Evolutionary conservation across 1,140 invertebrate genomes (phyloP).

Genomic region (Plectrocnemia conspersa): DNA sequence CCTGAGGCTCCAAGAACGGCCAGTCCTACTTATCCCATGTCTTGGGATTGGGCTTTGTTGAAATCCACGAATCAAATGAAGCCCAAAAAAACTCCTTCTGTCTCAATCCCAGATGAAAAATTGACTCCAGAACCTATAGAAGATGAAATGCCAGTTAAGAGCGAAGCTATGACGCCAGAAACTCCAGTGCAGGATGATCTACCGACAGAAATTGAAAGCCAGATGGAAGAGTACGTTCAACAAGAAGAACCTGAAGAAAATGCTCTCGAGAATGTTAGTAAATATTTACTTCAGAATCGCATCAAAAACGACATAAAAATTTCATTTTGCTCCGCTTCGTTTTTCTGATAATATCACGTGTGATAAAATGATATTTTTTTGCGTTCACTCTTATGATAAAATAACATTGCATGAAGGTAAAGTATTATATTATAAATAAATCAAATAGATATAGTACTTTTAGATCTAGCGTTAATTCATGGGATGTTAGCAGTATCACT

Average conservation of each 20-base stretch:
- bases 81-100: conserved; percentile 15
- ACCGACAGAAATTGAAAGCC: conserved; percentile 23
- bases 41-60: conserved; percentile 70
- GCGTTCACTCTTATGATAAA: no score
- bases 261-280: conserved; percentile 17
- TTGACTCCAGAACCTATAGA: no score
- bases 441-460: no score
- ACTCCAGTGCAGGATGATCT: conserved; percentile 16
- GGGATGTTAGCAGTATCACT: no score
- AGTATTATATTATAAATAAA: no score
- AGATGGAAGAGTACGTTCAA: conserved; percentile 31
- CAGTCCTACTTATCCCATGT: conserved; percentile 58
- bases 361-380: no score
- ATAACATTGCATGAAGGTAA: no score
- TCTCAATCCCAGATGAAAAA: conserved; percentile 7
- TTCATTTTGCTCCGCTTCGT: conserved; percentile 20
- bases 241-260: conserved; percentile 21
- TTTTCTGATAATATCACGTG: conserved; percentile 14
- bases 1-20: conserved; percentile 75
- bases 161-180: conserved; percentile 11
- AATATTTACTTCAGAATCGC: conserved; percentile 9
- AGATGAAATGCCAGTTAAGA: conserved; percentile 5
- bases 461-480: no score
- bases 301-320: background rate
- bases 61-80: conserved; percentile 43